Evolutionary conservation across 2,797 vertebrate genomes (phyloP).

Genomic region (Pelodytes ibericus): DNA sequence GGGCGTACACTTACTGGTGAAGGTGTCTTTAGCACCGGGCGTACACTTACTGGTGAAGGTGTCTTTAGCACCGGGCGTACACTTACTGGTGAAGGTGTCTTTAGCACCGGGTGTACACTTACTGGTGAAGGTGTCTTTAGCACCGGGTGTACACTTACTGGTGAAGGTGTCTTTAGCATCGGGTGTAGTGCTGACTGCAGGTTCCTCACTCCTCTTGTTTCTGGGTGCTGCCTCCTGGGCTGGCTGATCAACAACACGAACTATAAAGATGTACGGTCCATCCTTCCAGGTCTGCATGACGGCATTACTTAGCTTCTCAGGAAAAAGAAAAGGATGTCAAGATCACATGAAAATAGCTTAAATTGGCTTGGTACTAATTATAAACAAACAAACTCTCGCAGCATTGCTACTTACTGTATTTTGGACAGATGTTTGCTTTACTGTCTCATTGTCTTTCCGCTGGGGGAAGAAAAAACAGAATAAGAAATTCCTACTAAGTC

Average conservation of each 20-base stretch:
- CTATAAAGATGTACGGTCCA: constrained; percentile 92
- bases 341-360: neutral
- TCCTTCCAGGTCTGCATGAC: constrained; percentile 89
- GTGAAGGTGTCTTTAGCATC: constrained; percentile 61
- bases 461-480: constrained; percentile 1
- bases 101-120: too few species aligned
- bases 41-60: too few species aligned
- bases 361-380: too few species aligned
- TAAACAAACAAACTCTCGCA: too few species aligned
- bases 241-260: constrained; percentile 71
- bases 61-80: too few species aligned
- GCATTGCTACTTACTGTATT: neutral
- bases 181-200: constrained; percentile 41
- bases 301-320: constrained; percentile 75
- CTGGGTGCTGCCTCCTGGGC: constrained; percentile 61
- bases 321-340: constrained; percentile 33
- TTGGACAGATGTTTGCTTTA: constrained; percentile 9
- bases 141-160: constrained; percentile 76
- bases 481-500: too few species aligned
- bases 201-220: constrained; percentile 31
- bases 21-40: too few species aligned
- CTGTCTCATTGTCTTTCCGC: constrained; percentile 18
- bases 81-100: too few species aligned
- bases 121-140: too few species aligned
- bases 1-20: too few species aligned